These are phyloP conservation scores for Caenorhabditis panamensis DNA, from an alignment of 2,888 invertebrate genomes.

Conservation along the genomic window DNA sequence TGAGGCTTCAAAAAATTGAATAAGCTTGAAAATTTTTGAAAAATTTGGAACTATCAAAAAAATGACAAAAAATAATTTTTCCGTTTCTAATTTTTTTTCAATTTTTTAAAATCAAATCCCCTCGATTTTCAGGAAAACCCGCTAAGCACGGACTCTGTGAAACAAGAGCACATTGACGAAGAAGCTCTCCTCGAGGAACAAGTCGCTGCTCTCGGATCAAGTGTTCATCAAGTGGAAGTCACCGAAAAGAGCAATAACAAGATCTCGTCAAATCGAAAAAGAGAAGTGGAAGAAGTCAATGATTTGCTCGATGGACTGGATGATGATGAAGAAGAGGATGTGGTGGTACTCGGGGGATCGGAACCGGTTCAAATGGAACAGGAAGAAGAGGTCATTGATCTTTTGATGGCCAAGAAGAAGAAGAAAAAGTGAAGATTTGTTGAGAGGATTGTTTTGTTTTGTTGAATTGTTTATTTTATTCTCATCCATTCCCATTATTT, in stretches of 20 bases:
- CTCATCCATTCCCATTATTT: neutral
- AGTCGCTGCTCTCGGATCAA: constrained; percentile 36
- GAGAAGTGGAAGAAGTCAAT: constrained; percentile 63
- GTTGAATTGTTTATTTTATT: neutral
- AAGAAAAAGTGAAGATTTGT: constrained; percentile 9
- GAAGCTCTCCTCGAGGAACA: constrained; percentile 39
- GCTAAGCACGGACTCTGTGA: constrained; percentile 36
- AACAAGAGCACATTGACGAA: constrained; percentile 49
- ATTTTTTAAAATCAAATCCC: neutral
- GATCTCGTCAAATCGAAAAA: too few species aligned
- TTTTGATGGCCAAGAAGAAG: constrained; percentile 9
- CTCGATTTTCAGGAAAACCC: constrained; percentile 58
- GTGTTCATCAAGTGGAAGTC: constrained; percentile 51
- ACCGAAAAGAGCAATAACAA: too few species aligned
- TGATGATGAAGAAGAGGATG: constrained; percentile 64
- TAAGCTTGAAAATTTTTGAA: too few species aligned
- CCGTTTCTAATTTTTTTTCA: neutral
- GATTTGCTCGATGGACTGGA: constrained; percentile 66
- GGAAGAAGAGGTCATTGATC: constrained; percentile 17
- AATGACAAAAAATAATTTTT: too few species aligned
- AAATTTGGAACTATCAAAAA: too few species aligned
- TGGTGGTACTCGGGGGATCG: constrained; percentile 19
- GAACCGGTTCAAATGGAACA: neutral
- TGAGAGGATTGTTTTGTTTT: constrained; percentile 9
- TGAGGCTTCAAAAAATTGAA: neutral